Base-by-base conservation (phyloP, 1,140 invertebrate species). In the Pogonomyrmex barbatus region DNA sequence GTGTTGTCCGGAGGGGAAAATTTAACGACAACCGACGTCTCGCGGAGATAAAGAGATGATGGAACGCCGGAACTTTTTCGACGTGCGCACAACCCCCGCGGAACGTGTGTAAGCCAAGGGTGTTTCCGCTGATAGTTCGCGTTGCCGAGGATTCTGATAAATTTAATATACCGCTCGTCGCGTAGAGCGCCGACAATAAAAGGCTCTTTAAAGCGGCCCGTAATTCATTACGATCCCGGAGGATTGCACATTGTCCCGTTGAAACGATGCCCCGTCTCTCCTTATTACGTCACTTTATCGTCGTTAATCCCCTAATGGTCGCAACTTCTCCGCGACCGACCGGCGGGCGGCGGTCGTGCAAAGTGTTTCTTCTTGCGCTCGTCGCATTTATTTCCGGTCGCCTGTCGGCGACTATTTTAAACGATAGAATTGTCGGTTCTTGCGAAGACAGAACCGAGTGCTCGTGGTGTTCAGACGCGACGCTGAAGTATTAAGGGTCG, bases 221-320 rank as follows among this genome's bases (percentile, higher is more conserved):
- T 85, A 85, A 85, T 85, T 85, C 82, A 85, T 85, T 85, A 78
- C 73, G 75, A 78, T 63, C 82, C 47, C 62, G 47, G 45, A 78
- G 82, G 73, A 85, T 78, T 65, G 82, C 82, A 52, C 82, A 54
- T 54, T 85, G 82, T 85, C 82, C 77, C 42, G 79, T 33, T 63
- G 79, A 73, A 83, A 85, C 73, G 73, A 56, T 78, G 71, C 62
- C 58, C 71, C 58, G 71, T 78, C 75, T 85, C 71, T 78, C 50
- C 73, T 85, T 85, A 85, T 85, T 85, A 85, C 82, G 58, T 85
- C 82, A 65, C 82, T 85, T 78, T 85, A 85, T 85, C 82, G 82
- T 78, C 82, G 82, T 85, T 85, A 85, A 85, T 85, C 82, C 82
- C 58, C 36, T 85, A 85, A 85, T 85, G 82, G 82, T 85, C 47